Base-by-base conservation (phyloP, 1,140 invertebrate species). In the Gryllus bimaculatus region DNA sequence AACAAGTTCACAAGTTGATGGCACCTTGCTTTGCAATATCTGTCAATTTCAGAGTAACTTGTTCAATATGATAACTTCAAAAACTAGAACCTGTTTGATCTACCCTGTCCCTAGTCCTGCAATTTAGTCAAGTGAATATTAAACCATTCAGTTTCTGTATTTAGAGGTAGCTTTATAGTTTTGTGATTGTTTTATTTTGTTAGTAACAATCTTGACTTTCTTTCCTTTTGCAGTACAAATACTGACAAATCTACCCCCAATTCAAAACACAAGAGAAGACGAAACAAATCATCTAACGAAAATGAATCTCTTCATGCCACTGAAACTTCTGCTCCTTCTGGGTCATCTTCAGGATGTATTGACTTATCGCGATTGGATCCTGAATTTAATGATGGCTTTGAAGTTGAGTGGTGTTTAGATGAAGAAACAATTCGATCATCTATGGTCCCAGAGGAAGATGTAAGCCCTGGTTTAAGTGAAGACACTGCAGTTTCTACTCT, bases 401-500 rank as follows among this genome's bases (percentile, higher is more conserved):
- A 66, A 66, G 54, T 66, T 66, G 54, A 66, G 54, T 66, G 54
- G 54, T 66, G 54, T 66, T 18, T 66, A 66, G 54, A 66, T 66
- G 54, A 66, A 66, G 54, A 66, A 18, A 66, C 54, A 13, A 66
- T 66, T 66, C 54, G 54, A 13, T 66, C 54, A 7, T 66, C 54
- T 18, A 13, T 66, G 18, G 54, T 66, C 10, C 54, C 54, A 66
- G 54, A 66, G 54, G 54, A 66, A 18, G 54, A 66, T 10, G 10
- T 66, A 66, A 39, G 26, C 26, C 26, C 26, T 39, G 26, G 26
- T 39, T 39, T 39, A 39, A 39, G 26, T 39, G 26, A 39, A 39
- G 26, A 39, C 26, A 39, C 26, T 39, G 26, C 26, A 39, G 26
- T 39, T 39, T 39, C 26, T 39, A 39, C 26, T 39, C 26, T 39